These are phyloP conservation scores for Hemibagrus guttatus DNA, from an alignment of 2,797 vertebrate species.

Conservation along the genomic window DNA sequence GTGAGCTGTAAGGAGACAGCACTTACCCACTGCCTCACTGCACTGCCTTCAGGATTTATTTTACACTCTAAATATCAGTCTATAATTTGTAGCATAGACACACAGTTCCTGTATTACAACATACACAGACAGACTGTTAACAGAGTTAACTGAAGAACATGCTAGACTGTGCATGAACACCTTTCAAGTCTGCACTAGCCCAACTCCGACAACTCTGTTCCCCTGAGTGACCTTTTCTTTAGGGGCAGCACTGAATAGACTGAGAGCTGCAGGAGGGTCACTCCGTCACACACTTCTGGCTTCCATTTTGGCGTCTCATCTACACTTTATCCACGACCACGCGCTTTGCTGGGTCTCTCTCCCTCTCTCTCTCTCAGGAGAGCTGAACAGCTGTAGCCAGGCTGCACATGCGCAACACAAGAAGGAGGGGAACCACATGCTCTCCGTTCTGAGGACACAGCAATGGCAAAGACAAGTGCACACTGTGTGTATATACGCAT, in stretches of 20 bases:
- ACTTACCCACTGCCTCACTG: no score
- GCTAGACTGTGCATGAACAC: background rate
- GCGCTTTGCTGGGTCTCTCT: background rate
- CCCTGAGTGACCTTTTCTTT: conserved; percentile 5
- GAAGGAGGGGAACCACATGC: background rate
- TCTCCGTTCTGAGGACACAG: background rate
- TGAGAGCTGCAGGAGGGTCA: background rate
- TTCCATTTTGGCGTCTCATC: background rate
- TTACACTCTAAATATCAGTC: background rate
- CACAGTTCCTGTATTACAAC: background rate
- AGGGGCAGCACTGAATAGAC: background rate
- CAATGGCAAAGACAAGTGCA: conserved; percentile 5
- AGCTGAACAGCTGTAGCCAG: conserved; percentile 27
- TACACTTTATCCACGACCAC: background rate
- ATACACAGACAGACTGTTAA: background rate
- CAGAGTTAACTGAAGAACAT: no score
- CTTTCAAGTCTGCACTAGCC: background rate
- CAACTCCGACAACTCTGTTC: background rate
- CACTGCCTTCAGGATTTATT: background rate
- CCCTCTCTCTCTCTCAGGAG: background rate
- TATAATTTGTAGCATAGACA: background rate
- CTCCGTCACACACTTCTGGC: background rate
- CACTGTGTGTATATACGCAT: no score
- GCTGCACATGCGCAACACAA: conserved; percentile 25
- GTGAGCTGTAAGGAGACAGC: no score